Evolutionary conservation across 2,888 invertebrate genomes (phyloP).

Genomic region (Cyaniris semiargus): DNA sequence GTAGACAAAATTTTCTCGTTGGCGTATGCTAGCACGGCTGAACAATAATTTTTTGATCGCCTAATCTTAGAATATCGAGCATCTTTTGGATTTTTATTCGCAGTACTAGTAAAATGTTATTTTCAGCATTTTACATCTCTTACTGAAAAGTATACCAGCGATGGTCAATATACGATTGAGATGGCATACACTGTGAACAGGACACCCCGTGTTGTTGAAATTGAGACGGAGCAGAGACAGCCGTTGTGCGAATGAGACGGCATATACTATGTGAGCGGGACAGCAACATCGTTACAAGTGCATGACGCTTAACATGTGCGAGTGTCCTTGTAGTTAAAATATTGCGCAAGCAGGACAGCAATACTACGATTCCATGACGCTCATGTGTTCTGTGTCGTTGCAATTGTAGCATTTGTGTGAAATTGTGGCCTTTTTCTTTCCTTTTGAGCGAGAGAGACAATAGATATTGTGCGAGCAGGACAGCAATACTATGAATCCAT

Average conservation of each 20-base stretch:
- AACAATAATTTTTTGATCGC: background rate
- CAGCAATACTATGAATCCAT: constrained; percentile 45
- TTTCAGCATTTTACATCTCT: too few species aligned
- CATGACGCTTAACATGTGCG: constrained; percentile 81
- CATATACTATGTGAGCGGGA: background rate
- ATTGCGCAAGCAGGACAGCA: background rate
- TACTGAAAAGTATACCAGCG: too few species aligned
- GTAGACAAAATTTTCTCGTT: too few species aligned
- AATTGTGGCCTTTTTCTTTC: too few species aligned
- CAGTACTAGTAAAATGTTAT: too few species aligned
- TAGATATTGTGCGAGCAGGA: background rate
- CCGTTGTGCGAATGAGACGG: background rate
- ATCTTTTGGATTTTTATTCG: background rate
- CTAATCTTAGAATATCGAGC: background rate
- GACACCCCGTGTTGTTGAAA: too few species aligned
- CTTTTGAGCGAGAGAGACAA: background rate
- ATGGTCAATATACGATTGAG: too few species aligned
- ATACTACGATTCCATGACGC: constrained; percentile 54
- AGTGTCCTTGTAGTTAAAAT: constrained; percentile 59
- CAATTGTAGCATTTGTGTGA: too few species aligned
- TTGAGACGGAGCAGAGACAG: too few species aligned
- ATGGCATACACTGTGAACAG: too few species aligned
- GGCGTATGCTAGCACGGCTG: too few species aligned
- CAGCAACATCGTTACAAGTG: constrained; percentile 32
- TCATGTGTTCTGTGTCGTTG: constrained; percentile 63